Percentiles rank a stretch among this genome's conserved stretches.
These are phyloP conservation scores for Mesoclemmys tuberculata DNA, from an alignment of 2,113 vertebrate genomes.

Conservation along the genomic window DNA sequence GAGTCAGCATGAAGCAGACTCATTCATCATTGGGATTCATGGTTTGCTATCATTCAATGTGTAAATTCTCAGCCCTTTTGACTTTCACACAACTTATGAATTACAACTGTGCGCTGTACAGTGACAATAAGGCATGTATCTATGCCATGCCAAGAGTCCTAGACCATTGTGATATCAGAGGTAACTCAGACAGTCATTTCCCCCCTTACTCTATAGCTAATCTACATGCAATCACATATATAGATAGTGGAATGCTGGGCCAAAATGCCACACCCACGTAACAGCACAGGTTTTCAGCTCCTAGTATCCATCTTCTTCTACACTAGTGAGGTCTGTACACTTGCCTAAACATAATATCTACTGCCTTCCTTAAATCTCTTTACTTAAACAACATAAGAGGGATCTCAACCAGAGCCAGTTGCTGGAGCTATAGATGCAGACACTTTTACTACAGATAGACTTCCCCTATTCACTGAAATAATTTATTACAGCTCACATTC, in stretches of 20 bases:
- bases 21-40: not conserved
- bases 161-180: not conserved
- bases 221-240: not conserved
- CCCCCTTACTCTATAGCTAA: not conserved
- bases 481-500: not conserved
- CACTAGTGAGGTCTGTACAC: not conserved
- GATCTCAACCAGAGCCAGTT: not conserved
- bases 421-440: not conserved
- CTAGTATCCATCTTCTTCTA: not conserved
- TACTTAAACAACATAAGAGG: not conserved
- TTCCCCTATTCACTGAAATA: not conserved
- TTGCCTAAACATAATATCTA: not conserved
- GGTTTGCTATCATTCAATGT: not conserved
- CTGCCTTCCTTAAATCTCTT: not conserved
- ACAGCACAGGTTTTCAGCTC: not conserved
- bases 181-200: not conserved
- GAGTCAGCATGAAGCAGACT: not conserved
- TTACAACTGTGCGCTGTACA: not conserved
- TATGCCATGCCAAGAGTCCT: not conserved
- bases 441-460: not conserved
- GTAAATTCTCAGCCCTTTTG: not conserved
- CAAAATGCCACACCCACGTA: not conserved
- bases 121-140: not conserved
- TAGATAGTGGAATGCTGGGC: not conserved
- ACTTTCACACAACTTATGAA: too few relatives aligned